These are phyloP conservation scores for Rhinolophus ferrumequinum DNA, from an alignment of 2,113 vertebrate species.

Conservation along the genomic window DNA sequence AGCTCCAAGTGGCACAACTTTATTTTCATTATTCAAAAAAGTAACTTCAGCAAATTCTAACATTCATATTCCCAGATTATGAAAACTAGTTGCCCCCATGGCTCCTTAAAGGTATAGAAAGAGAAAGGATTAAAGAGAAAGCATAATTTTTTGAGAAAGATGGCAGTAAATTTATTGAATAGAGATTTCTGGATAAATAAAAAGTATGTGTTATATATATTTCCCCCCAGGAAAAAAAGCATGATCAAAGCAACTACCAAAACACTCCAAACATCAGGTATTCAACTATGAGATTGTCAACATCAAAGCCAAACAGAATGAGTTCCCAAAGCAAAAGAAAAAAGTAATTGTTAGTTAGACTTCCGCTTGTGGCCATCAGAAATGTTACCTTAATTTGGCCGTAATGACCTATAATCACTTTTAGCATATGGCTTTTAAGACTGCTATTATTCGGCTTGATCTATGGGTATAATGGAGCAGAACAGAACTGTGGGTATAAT, in stretches of 20 bases:
- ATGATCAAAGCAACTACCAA: slow-evolving; percentile 53
- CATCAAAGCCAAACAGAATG: slow-evolving; percentile 66
- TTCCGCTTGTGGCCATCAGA: slow-evolving; percentile 79
- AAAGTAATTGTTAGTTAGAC: slow-evolving; percentile 73
- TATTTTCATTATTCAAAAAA: slow-evolving; percentile 39
- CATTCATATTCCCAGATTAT: not conserved
- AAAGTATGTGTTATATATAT: not conserved
- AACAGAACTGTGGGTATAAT: slow-evolving; percentile 81
- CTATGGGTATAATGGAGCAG: slow-evolving; percentile 81
- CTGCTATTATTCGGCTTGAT: slow-evolving; percentile 80
- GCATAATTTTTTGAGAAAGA: fast-evolving
- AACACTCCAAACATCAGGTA: slow-evolving; percentile 48
- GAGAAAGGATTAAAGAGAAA: not conserved
- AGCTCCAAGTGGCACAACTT: not conserved
- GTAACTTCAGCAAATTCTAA: not conserved
- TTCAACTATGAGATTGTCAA: not conserved
- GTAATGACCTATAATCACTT: slow-evolving; percentile 79
- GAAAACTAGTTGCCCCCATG: not conserved
- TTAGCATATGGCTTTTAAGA: slow-evolving; percentile 78
- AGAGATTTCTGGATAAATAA: slow-evolving; percentile 45
- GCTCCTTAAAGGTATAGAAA: not conserved
- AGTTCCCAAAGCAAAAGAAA: slow-evolving; percentile 61
- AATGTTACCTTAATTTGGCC: slow-evolving; percentile 80
- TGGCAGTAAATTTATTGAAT: not conserved
- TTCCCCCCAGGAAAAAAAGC: slow-evolving; percentile 53